Conservation (phyloP, 2,888 invertebrate genomes). For the Shargacucullia verbasci region DNA sequence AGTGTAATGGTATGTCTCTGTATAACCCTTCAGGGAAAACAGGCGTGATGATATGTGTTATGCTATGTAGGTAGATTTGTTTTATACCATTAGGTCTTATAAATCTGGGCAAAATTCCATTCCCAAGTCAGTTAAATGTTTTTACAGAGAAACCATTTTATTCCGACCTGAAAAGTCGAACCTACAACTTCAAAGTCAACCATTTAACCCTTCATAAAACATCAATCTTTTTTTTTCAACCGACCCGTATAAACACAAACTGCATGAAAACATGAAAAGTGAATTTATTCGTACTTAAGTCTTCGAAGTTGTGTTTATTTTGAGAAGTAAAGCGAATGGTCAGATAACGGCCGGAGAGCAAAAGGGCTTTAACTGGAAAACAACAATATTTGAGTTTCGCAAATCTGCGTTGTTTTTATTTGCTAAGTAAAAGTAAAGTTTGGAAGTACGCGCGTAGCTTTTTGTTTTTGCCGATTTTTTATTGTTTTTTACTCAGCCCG, state of each 20-base stretch:
- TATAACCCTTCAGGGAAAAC: no score
- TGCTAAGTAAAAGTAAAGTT: slow-evolving; percentile 32
- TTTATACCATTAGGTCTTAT: no score
- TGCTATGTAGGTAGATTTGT: no score
- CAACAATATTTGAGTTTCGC: slow-evolving; percentile 52
- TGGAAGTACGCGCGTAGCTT: slow-evolving; percentile 1
- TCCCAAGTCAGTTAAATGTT: no score
- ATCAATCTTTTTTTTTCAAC: slow-evolving; percentile 13
- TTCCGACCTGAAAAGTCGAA: neutral
- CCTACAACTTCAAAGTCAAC: neutral
- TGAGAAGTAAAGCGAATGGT: slow-evolving; percentile 34
- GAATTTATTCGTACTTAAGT: slow-evolving; percentile 28
- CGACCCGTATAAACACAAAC: slow-evolving; percentile 15
- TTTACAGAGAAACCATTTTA: no score
- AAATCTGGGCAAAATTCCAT: no score
- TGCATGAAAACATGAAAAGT: slow-evolving; percentile 30
- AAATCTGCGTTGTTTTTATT: slow-evolving; percentile 44
- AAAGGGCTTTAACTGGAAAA: slow-evolving; percentile 40
- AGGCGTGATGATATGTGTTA: no score
- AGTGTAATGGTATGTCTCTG: no score
- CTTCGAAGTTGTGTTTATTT: slow-evolving; percentile 43
- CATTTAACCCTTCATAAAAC: neutral
- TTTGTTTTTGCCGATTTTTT: neutral
- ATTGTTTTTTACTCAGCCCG: neutral
- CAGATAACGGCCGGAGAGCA: slow-evolving; percentile 14